Conservation (phyloP, 2,113 vertebrate genomes). For the Ctenomys sociabilis region DNA sequence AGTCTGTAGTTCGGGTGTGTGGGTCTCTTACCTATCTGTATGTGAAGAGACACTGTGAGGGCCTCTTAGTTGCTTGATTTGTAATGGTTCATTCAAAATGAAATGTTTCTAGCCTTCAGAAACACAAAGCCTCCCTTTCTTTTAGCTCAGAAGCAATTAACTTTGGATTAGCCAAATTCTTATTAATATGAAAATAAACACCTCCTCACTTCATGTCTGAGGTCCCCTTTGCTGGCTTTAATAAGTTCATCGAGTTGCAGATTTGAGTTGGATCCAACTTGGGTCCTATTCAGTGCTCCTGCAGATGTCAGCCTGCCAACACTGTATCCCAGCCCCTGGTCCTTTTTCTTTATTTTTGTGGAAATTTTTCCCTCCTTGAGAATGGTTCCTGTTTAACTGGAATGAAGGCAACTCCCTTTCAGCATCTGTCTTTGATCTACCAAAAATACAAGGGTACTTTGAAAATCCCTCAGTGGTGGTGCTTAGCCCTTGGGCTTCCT, state of each 20-base stretch:
- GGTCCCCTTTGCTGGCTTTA: background rate
- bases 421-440: background rate
- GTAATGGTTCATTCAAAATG: background rate
- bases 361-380: background rate
- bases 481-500: too few relatives aligned
- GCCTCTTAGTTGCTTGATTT: background rate
- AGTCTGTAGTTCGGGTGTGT: background rate
- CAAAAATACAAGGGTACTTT: background rate
- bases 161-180: constrained; percentile 5
- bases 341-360: background rate
- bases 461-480: background rate
- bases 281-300: background rate
- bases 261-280: background rate
- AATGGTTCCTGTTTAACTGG: background rate
- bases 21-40: background rate
- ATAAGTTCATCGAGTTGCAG: constrained; percentile 37
- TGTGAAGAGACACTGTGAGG: background rate
- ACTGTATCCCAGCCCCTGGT: background rate
- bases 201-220: background rate
- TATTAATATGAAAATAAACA: constrained; percentile 36
- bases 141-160: constrained; percentile 38
- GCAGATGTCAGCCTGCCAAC: background rate
- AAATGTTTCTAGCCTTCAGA: background rate
- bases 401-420: background rate
- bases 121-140: background rate